Percentiles rank a stretch among this genome's conserved stretches.
Conservation (phyloP, 2,113 vertebrate genomes). For the Calidris pygmaea region DNA sequence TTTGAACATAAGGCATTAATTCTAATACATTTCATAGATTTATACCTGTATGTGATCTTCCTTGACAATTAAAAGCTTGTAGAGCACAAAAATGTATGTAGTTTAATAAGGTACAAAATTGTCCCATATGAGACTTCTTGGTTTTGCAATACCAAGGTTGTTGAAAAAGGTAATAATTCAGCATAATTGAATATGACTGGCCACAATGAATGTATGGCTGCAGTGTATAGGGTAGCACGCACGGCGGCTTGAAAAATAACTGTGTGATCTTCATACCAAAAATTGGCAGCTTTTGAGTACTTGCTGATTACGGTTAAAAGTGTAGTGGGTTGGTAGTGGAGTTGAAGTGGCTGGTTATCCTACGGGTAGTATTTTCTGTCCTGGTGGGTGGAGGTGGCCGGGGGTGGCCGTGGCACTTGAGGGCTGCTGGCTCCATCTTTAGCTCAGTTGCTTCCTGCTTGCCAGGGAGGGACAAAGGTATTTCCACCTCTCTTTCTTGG, state of each 20-base stretch:
- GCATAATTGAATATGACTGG: not conserved
- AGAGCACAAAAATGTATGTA: not conserved
- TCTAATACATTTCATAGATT: not conserved
- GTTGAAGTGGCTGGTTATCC: not conserved
- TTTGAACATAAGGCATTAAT: not conserved
- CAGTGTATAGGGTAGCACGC: not conserved
- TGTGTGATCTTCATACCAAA: not conserved
- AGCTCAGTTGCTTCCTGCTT: not conserved
- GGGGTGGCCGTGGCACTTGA: fast-evolving
- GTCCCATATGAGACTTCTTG: not conserved
- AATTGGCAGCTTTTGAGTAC: not conserved
- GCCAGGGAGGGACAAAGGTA: not conserved
- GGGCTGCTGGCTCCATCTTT: not conserved
- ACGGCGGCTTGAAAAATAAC: not conserved
- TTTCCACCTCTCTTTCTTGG: not conserved
- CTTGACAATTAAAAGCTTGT: not conserved
- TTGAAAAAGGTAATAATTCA: not conserved
- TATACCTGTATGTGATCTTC: not conserved
- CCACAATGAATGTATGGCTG: not conserved
- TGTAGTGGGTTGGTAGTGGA: fast-evolving
- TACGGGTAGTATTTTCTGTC: not conserved
- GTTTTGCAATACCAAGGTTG: not conserved
- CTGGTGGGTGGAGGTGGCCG: not conserved
- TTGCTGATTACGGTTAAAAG: not conserved
- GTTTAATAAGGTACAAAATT: not conserved